Conservation (phyloP, 2,113 vertebrate genomes). For the Semnopithecus entellus region DNA sequence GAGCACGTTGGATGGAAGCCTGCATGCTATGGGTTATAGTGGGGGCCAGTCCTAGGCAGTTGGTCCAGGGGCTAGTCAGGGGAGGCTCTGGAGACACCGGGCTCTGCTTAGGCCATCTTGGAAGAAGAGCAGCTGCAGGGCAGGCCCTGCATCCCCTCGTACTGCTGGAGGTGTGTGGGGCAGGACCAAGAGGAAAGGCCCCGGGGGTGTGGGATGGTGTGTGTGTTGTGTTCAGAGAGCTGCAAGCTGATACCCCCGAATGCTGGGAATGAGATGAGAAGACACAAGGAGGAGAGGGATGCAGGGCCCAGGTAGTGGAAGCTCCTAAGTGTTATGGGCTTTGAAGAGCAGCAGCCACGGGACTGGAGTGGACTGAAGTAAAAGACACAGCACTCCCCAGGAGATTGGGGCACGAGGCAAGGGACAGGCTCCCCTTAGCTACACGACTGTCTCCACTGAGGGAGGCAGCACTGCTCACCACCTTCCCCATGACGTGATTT, state of each 20-base stretch:
- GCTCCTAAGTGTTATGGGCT: neutral
- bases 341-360: accelerated
- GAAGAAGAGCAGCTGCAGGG: neutral
- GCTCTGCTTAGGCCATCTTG: too few species aligned
- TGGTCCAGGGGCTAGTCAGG: too few species aligned
- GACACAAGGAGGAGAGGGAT: neutral
- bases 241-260: neutral
- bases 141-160: too few species aligned
- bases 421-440: accelerated
- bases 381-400: neutral
- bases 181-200: neutral
- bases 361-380: neutral
- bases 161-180: neutral
- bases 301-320: neutral
- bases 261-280: neutral
- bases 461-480: too few species aligned
- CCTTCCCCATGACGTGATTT: neutral
- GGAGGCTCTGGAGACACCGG: neutral
- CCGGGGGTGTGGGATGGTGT: too few species aligned
- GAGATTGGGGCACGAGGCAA: neutral
- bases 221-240: neutral
- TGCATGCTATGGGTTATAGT: accelerated
- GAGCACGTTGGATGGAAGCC: neutral
- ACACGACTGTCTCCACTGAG: accelerated
- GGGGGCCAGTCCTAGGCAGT: neutral